Conservation (phyloP, 2,797 vertebrate genomes). For the Lepilemur ruficaudatus region DNA sequence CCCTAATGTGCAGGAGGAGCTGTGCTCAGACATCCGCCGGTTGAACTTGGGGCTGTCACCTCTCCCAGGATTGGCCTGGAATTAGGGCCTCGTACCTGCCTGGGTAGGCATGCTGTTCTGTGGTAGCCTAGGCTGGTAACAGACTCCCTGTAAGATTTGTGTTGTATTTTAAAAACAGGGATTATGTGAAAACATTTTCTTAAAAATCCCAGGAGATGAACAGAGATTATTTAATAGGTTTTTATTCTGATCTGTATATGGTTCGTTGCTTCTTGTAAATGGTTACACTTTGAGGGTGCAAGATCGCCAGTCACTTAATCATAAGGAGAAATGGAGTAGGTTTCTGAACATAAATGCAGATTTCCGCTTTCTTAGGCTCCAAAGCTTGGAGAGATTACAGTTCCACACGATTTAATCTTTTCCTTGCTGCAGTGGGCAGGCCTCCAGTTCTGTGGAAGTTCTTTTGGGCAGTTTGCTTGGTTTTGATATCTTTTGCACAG, state of each 20-base stretch:
- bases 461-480: conserved; percentile 52
- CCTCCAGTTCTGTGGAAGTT: conserved; percentile 54
- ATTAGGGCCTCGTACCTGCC: conserved; percentile 59
- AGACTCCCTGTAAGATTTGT: conserved; percentile 38
- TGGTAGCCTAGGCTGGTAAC: conserved; percentile 55
- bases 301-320: neutral
- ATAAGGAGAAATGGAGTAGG: neutral
- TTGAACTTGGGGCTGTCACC: conserved; percentile 62
- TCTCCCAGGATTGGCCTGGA: conserved; percentile 7
- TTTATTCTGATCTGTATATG: neutral
- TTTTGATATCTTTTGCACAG: neutral
- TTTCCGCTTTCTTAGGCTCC: conserved; percentile 40
- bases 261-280: conserved; percentile 38
- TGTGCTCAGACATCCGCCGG: neutral
- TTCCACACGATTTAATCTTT: conserved; percentile 45
- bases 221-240: conserved; percentile 42
- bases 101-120: conserved; percentile 59
- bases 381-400: neutral
- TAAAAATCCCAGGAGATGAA: conserved; percentile 59
- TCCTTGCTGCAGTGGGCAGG: conserved; percentile 19
- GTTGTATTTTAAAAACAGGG: conserved; percentile 48
- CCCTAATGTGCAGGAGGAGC: conserved; percentile 40
- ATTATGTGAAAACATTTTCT: conserved; percentile 67
- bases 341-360: neutral
- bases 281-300: conserved; percentile 36